A percentile compares a stretch with the other conserved stretches of the same genome.
These are phyloP conservation scores for Griposia aprilina DNA, from an alignment of 2,888 invertebrate species.

Conservation along the genomic window DNA sequence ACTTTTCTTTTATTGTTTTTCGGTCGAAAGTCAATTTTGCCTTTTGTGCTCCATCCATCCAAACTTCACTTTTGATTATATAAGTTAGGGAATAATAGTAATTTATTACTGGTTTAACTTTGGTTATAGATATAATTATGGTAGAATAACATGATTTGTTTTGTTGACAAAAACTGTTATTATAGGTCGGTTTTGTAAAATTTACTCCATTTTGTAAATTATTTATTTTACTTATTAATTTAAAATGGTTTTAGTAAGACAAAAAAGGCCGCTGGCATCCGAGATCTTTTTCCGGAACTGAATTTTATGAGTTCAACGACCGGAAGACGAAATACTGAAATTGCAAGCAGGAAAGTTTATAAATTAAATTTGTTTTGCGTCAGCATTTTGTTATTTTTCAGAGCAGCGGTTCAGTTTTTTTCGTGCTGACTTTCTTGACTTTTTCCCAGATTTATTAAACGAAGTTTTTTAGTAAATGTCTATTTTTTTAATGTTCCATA, in stretches of 20 bases:
- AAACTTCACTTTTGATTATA: constrained; percentile 24
- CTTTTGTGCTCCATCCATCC: background rate
- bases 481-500: background rate
- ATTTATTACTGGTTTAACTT: constrained; percentile 6
- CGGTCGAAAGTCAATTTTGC: background rate
- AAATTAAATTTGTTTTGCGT: constrained; percentile 24
- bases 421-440: background rate
- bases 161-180: background rate
- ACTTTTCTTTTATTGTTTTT: constrained; percentile 25
- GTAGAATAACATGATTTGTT: background rate
- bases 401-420: background rate
- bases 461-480: background rate
- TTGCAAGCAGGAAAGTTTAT: constrained; percentile 6
- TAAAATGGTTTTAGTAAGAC: background rate
- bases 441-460: background rate
- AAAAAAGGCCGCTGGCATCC: background rate
- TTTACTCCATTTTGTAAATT: background rate
- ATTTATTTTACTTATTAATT: background rate
- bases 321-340: constrained; percentile 7
- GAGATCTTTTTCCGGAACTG: background rate
- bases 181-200: background rate
- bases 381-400: background rate
- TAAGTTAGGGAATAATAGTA: constrained; percentile 14
- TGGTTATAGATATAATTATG: background rate
- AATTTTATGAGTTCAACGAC: background rate